phyloP scores from a whole-genome alignment of 2,797 vertebrate species.

The Phrynocephalus forsythii region DNA sequence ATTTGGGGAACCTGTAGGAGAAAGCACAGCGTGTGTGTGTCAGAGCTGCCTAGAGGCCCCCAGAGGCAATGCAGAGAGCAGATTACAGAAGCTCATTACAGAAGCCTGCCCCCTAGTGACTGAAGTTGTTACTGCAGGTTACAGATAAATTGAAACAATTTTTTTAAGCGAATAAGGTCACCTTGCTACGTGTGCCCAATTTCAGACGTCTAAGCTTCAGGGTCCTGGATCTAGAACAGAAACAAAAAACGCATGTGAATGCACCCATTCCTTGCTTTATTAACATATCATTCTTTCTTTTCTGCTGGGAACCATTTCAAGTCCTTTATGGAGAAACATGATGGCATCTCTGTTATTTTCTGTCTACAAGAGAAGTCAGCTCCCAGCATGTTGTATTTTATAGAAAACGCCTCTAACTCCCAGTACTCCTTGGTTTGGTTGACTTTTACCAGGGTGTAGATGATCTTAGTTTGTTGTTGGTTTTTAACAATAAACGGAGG shows the following conservation, averaged over 20 bases:
- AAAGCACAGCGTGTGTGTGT: no score
- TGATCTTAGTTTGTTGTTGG: background rate
- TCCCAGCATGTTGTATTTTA: background rate
- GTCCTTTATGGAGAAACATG: background rate
- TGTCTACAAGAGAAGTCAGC: background rate
- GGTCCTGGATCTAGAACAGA: background rate
- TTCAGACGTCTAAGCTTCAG: background rate
- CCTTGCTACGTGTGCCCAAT: background rate
- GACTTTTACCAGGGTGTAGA: background rate
- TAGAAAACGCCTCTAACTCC: background rate
- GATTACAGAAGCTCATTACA: no score
- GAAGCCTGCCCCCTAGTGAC: no score
- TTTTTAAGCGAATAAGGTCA: no score
- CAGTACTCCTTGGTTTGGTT: background rate
- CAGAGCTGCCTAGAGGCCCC: no score
- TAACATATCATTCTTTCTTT: background rate
- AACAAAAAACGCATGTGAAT: background rate
- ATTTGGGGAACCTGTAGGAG: no score
- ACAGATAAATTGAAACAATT: no score
- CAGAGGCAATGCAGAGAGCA: no score
- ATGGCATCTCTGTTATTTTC: background rate
- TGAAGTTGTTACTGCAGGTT: no score
- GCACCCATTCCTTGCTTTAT: no score
- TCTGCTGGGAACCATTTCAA: background rate
- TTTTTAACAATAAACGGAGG: background rate